Percentiles rank a stretch among this genome's conserved stretches.
These are phyloP conservation scores for Dendrolimus pini DNA, from an alignment of 2,888 invertebrate genomes.

Conservation along the genomic window DNA sequence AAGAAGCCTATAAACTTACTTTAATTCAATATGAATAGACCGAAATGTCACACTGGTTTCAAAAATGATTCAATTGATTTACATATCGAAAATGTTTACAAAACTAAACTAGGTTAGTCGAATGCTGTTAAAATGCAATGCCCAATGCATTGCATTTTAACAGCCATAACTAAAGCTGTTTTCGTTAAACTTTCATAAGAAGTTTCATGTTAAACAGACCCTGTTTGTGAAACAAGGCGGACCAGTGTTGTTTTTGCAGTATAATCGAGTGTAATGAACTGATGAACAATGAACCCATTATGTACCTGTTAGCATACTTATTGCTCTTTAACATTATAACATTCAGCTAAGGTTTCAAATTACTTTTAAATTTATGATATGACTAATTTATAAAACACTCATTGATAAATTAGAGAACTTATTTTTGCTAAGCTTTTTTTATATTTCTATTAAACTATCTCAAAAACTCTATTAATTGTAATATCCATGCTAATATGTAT, in stretches of 20 bases:
- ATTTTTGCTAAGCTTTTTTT: no score
- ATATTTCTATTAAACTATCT: no score
- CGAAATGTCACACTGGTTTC: no score
- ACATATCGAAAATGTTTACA: neutral
- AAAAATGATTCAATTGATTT: no score
- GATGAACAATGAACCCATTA: conserved; percentile 9
- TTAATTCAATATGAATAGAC: no score
- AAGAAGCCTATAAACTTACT: no score
- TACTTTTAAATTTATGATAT: no score
- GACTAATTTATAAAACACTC: no score
- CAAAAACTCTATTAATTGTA: no score
- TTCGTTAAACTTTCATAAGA: neutral
- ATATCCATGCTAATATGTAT: no score
- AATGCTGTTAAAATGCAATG: neutral
- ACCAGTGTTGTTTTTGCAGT: neutral
- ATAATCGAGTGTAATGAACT: neutral
- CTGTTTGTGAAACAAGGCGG: neutral
- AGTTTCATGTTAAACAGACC: neutral
- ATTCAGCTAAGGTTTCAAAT: no score
- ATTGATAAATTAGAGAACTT: no score
- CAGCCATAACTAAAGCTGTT: neutral
- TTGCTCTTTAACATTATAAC: neutral
- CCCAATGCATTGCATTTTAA: neutral
- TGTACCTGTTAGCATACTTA: conserved; percentile 5
- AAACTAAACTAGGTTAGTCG: neutral